These are phyloP conservation scores for Rhipidura dahli DNA, from an alignment of 2,113 vertebrate genomes.

Conservation along the genomic window DNA sequence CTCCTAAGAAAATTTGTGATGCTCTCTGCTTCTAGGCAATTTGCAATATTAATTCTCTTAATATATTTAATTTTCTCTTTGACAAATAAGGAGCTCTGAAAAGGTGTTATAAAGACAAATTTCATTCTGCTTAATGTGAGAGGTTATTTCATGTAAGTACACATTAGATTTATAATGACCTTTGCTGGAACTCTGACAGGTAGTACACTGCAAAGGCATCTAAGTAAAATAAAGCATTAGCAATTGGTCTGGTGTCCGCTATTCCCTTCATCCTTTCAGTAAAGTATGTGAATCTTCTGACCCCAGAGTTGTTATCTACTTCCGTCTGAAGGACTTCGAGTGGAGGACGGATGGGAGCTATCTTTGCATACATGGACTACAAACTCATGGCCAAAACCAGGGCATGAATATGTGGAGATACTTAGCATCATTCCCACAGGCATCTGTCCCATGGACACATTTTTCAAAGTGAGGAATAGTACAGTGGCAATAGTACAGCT, in stretches of 20 bases:
- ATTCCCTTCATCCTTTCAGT: neutral
- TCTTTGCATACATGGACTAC: neutral
- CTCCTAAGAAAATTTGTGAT: neutral
- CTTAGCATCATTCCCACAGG: neutral
- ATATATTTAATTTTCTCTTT: neutral
- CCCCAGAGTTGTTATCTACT: neutral
- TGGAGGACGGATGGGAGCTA: neutral
- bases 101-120: neutral
- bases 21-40: neutral
- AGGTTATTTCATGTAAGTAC: neutral
- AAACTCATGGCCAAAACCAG: neutral
- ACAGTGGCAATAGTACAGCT: neutral
- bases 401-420: neutral
- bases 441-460: neutral
- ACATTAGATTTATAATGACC: neutral
- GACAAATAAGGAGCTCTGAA: neutral
- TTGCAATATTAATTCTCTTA: neutral
- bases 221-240: neutral
- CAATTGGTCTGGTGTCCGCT: neutral
- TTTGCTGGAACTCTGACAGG: neutral
- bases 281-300: neutral
- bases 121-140: neutral
- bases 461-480: neutral
- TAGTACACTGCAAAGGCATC: neutral
- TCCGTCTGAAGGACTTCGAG: neutral